phyloP scores from a whole-genome alignment of 2,113 vertebrate species.

The Anser cygnoides region DNA sequence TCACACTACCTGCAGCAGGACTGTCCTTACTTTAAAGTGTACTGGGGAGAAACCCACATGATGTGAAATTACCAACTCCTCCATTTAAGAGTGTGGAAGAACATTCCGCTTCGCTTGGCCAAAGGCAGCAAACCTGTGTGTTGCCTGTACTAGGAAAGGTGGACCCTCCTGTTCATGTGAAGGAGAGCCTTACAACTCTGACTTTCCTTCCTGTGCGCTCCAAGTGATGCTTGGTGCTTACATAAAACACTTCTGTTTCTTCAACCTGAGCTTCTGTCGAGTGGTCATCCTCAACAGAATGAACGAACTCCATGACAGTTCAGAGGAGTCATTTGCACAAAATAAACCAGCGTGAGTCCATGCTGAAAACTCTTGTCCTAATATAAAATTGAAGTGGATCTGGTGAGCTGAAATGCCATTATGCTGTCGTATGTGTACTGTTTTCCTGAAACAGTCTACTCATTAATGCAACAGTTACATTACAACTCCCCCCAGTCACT shows the following conservation, averaged over 20 bases:
- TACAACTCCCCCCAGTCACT: not conserved
- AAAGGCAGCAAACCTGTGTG: not conserved
- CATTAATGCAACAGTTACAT: not conserved
- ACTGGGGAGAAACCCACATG: not conserved
- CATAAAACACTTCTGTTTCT: not conserved
- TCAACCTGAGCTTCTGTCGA: not conserved
- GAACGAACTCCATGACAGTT: too few species aligned
- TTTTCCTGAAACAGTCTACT: not conserved
- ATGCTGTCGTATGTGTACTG: not conserved
- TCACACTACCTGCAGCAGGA: not conserved
- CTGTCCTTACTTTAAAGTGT: not conserved
- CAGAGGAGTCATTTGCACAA: not conserved
- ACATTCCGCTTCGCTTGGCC: not conserved
- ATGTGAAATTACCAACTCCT: not conserved
- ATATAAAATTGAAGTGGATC: not conserved
- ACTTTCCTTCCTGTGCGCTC: not conserved
- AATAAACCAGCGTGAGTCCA: not conserved
- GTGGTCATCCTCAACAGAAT: too few species aligned
- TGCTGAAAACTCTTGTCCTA: not conserved
- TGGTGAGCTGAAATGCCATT: not conserved
- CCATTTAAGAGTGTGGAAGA: not conserved
- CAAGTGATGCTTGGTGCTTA: not conserved
- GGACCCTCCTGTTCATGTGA: not conserved
- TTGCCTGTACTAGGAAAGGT: not conserved
- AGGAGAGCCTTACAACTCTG: not conserved